Conservation (phyloP, 2,888 invertebrate species). For the Drosophila ezoana region DNA sequence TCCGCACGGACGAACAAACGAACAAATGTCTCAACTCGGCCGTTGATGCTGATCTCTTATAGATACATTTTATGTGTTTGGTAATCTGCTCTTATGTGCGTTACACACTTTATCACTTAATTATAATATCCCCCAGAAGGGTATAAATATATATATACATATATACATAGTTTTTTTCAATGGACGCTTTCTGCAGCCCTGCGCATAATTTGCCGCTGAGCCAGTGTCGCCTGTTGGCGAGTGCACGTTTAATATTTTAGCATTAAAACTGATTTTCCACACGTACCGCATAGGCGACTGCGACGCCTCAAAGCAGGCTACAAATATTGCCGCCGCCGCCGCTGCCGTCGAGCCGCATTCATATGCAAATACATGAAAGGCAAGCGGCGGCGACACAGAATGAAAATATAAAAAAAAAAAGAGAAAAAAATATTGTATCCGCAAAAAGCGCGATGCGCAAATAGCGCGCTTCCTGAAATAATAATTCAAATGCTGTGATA, state of each 20-base stretch:
- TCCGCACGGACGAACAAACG: too few species aligned
- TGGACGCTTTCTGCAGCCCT: constrained; percentile 25
- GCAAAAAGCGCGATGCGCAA: constrained; percentile 82
- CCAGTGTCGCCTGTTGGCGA: constrained; percentile 17
- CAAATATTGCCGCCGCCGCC: constrained; percentile 55
- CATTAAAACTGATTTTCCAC: constrained; percentile 76
- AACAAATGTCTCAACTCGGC: too few species aligned
- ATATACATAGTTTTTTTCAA: not conserved
- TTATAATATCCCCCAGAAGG: too few species aligned
- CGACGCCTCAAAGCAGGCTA: constrained; percentile 53
- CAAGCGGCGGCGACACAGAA: constrained; percentile 36
- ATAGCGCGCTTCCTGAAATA: constrained; percentile 84
- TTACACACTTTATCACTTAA: too few species aligned
- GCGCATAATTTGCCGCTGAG: constrained; percentile 24
- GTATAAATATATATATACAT: not conserved
- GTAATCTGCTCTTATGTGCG: too few species aligned
- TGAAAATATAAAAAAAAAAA: constrained; percentile 8
- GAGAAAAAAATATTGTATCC: constrained; percentile 60
- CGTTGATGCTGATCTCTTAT: too few species aligned
- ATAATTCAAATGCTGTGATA: constrained; percentile 83
- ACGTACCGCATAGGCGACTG: constrained; percentile 65
- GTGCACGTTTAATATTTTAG: constrained; percentile 75
- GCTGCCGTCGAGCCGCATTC: constrained; percentile 68
- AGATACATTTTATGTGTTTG: too few species aligned
- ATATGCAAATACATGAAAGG: constrained; percentile 80